Percentiles rank a stretch among this genome's conserved stretches.
These are phyloP conservation scores for Brevimyrus niger DNA, from an alignment of 2,113 vertebrate genomes.

Conservation along the genomic window DNA sequence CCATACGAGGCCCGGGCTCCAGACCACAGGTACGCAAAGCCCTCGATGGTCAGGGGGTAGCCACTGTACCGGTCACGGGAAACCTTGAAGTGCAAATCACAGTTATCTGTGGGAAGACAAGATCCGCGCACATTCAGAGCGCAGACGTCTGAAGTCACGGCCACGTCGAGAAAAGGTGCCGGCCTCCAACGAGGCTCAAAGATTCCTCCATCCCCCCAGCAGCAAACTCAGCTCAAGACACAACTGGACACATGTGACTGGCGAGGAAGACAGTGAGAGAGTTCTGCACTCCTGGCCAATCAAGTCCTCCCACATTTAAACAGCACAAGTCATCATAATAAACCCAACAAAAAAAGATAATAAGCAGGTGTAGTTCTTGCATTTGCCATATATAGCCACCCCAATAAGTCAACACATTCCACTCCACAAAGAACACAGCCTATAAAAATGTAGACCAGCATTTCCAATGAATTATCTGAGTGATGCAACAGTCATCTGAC, in stretches of 20 bases:
- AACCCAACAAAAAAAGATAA: not conserved
- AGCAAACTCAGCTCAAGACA: not conserved
- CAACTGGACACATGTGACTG: not conserved
- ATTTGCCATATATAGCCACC: not conserved
- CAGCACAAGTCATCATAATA: not conserved
- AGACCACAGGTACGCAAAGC: slow-evolving; percentile 84
- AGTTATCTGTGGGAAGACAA: slow-evolving; percentile 65
- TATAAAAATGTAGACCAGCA: not conserved
- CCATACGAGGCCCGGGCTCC: slow-evolving; percentile 80
- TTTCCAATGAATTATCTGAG: not conserved
- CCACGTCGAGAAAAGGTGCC: not conserved
- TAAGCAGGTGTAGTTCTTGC: not conserved
- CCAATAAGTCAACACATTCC: not conserved
- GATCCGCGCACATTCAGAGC: not conserved
- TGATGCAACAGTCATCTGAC: not conserved
- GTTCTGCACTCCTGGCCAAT: not conserved
- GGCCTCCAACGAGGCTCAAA: not conserved
- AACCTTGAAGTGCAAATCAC: slow-evolving; percentile 86
- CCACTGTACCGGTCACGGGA: slow-evolving; percentile 78
- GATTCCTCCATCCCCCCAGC: not conserved
- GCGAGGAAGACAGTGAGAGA: not conserved
- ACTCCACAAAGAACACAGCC: not conserved
- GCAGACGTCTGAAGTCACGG: not conserved
- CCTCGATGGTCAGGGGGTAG: slow-evolving; percentile 80
- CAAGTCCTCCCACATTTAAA: not conserved